Conservation (phyloP, 1,140 invertebrate species). For the Bradysia coprophila region DNA sequence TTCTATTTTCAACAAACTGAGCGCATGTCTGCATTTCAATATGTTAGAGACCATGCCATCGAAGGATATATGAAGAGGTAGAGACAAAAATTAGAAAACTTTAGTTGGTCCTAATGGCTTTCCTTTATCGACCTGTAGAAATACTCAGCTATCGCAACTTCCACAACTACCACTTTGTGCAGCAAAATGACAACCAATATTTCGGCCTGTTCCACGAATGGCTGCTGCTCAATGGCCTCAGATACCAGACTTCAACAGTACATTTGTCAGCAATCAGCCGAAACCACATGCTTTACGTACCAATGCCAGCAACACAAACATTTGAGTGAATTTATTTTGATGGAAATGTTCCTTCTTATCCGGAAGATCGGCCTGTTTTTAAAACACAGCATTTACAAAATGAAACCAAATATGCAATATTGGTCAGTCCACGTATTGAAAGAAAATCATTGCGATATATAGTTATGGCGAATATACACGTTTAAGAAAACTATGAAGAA, state of each 20-base stretch:
- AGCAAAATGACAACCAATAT: constrained; percentile 22
- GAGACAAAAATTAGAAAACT: background rate
- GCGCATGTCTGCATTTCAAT: constrained; percentile 21
- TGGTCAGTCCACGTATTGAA: too few relatives aligned
- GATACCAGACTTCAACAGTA: background rate
- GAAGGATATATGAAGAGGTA: constrained; percentile 3
- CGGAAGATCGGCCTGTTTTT: too few relatives aligned
- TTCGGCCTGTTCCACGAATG: constrained; percentile 19
- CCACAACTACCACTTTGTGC: constrained; percentile 8
- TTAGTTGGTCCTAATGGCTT: background rate
- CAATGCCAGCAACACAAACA: too few relatives aligned
- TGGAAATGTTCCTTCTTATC: too few relatives aligned
- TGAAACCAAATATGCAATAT: too few relatives aligned
- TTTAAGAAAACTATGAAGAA: too few relatives aligned
- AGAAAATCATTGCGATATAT: too few relatives aligned
- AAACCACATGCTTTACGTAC: too few relatives aligned
- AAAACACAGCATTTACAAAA: too few relatives aligned
- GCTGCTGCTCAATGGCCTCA: constrained; percentile 5
- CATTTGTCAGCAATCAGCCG: too few relatives aligned
- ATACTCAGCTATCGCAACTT: background rate
- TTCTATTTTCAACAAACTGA: constrained; percentile 20
- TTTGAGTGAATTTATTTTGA: too few relatives aligned
- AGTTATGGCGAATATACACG: too few relatives aligned
- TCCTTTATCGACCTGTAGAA: background rate
- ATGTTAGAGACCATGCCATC: constrained; percentile 17